Percentiles rank a stretch among this genome's conserved stretches.
Conservation (phyloP, 2,113 vertebrate species). For the Piprites chloris region DNA sequence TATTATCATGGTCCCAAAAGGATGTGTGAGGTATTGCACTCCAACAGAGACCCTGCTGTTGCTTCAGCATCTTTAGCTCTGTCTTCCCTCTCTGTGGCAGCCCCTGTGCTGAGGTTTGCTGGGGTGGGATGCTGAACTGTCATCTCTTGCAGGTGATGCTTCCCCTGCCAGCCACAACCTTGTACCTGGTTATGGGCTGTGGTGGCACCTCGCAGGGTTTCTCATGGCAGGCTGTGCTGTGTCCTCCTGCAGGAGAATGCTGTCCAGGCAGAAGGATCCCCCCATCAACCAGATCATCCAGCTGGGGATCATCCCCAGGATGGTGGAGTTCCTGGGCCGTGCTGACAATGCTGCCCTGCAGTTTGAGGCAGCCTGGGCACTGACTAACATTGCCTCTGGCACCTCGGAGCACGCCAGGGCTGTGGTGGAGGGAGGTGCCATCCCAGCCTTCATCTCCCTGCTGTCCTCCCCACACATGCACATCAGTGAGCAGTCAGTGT, state of each 20-base stretch:
- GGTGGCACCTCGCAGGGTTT: background rate
- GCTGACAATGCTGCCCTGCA: constrained; percentile 76
- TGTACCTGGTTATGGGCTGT: background rate
- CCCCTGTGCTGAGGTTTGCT: background rate
- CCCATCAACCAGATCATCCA: constrained; percentile 80
- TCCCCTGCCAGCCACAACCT: background rate
- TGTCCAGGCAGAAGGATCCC: constrained; percentile 83
- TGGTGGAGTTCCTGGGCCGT: constrained; percentile 82
- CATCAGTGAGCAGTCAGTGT: constrained; percentile 90
- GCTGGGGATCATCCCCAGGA: constrained; percentile 78
- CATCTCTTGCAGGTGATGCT: background rate
- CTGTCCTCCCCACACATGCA: constrained; percentile 82
- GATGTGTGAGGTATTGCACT: background rate
- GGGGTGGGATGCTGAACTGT: background rate
- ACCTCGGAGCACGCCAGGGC: constrained; percentile 84
- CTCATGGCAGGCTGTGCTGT: background rate
- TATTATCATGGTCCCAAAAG: background rate
- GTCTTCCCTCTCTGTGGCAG: background rate
- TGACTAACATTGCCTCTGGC: constrained; percentile 91
- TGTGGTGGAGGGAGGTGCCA: constrained; percentile 84
- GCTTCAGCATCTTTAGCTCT: background rate
- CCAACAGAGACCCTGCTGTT: background rate
- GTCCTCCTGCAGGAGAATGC: constrained; percentile 74
- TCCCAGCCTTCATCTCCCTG: constrained; percentile 81
- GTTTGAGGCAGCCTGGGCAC: constrained; percentile 92